phyloP scores from a whole-genome alignment of 2,797 vertebrate species.

The Paguma larvata region DNA sequence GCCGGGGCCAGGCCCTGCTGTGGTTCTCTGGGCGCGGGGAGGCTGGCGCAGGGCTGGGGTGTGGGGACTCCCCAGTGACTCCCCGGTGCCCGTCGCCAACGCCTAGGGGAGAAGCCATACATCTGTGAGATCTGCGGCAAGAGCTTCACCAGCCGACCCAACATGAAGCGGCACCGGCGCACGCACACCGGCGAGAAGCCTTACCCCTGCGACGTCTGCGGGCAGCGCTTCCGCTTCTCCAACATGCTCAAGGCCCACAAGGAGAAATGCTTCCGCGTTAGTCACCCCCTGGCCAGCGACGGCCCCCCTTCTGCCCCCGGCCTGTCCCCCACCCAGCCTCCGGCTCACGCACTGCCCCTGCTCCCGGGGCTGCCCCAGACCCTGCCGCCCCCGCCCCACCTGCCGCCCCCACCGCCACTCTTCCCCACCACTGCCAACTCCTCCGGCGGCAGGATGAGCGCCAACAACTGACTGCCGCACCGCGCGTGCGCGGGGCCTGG shows the following conservation, averaged over 20 bases:
- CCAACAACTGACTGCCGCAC: constrained; percentile 51
- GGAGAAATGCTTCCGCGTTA: constrained; percentile 97
- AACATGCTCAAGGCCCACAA: constrained; percentile 99
- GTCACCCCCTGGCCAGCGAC: constrained; percentile 90
- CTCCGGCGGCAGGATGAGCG: constrained; percentile 50
- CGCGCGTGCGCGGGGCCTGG: background rate
- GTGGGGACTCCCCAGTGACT: fast-evolving
- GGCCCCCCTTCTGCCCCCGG: constrained; percentile 75
- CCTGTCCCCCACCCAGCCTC: constrained; percentile 81
- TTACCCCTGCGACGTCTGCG: constrained; percentile 96
- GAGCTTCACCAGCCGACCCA: constrained; percentile 98
- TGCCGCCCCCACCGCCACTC: constrained; percentile 89
- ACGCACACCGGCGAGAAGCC: constrained; percentile 98
- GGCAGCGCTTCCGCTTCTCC: constrained; percentile 97
- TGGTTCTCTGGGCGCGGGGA: background rate
- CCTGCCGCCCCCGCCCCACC: constrained; percentile 91
- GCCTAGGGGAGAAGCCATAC: constrained; percentile 97
- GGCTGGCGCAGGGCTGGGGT: background rate
- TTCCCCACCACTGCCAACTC: constrained; percentile 13
- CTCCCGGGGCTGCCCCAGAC: constrained; percentile 91
- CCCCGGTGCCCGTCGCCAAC: fast-evolving
- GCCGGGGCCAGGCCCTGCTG: fast-evolving
- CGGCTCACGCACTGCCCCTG: constrained; percentile 87
- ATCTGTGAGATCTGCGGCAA: constrained; percentile 99
- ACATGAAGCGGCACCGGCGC: constrained; percentile 98